Conservation (phyloP, 1,140 invertebrate species). For the Zaprionus africanus region DNA sequence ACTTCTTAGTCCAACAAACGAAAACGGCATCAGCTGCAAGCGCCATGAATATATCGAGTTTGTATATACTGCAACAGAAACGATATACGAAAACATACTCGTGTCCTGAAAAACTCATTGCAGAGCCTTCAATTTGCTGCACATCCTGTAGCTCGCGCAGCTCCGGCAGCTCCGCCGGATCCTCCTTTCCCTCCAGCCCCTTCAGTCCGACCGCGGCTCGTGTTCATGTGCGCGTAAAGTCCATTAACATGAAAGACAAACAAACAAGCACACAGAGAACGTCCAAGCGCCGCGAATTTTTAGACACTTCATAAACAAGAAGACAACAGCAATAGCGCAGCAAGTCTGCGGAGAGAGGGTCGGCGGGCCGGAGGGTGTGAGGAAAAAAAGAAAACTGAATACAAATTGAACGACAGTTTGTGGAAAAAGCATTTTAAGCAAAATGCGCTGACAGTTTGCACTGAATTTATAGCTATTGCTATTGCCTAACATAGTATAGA, state of each 20-base stretch:
- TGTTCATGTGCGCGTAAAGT: conserved; percentile 72
- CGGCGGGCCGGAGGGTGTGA: neutral
- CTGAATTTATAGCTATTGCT: conserved; percentile 13
- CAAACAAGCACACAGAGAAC: conserved; percentile 57
- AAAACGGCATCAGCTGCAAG: conserved; percentile 62
- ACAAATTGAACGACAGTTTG: conserved; percentile 39
- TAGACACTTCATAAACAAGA: conserved; percentile 75
- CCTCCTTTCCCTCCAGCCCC: neutral
- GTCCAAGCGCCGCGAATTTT: conserved; percentile 44
- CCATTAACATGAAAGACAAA: conserved; percentile 79
- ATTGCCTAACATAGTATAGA: neutral
- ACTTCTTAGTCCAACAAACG: conserved; percentile 21
- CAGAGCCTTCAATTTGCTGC: conserved; percentile 16
- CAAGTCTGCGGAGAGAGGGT: neutral
- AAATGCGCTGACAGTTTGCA: conserved; percentile 18
- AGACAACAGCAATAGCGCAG: conserved; percentile 16
- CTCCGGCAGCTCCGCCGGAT: neutral
- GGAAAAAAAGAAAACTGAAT: conserved; percentile 13
- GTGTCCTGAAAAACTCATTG: conserved; percentile 14
- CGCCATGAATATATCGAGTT: conserved; percentile 55
- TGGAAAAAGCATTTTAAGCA: conserved; percentile 26
- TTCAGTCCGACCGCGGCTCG: conserved; percentile 13
- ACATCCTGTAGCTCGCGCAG: conserved; percentile 13
- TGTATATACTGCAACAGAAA: conserved; percentile 20
- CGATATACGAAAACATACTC: conserved; percentile 14